phyloP scores from a whole-genome alignment of 2,888 invertebrate genomes.

The Apamea monoglypha region DNA sequence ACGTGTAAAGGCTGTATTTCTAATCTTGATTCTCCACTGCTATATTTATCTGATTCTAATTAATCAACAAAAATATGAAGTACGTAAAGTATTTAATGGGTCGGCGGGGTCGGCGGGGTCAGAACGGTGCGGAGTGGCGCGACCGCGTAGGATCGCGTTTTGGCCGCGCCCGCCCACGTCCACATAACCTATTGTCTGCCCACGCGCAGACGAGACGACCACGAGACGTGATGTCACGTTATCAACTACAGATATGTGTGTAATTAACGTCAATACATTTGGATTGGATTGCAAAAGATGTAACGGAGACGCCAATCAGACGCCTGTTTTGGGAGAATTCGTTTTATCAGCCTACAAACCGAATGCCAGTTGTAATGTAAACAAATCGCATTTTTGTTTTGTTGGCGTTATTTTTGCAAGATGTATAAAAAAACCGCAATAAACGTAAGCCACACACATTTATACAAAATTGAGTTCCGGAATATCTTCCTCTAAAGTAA shows the following conservation, averaged over 20 bases:
- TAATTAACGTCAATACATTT: conserved; percentile 75
- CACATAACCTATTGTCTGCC: conserved; percentile 83
- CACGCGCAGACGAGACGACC: conserved; percentile 73
- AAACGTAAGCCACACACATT: conserved; percentile 3
- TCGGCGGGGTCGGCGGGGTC: conserved; percentile 71
- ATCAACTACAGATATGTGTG: conserved; percentile 71
- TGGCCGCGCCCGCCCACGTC: conserved; percentile 82
- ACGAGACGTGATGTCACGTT: conserved; percentile 83
- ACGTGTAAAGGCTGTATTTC: conserved; percentile 28
- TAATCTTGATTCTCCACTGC: conserved; percentile 69
- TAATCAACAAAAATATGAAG: conserved; percentile 77
- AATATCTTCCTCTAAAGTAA: conserved; percentile 43
- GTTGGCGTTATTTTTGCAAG: not conserved
- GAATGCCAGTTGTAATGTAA: not conserved
- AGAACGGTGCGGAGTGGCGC: conserved; percentile 63
- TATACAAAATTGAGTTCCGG: conserved; percentile 24
- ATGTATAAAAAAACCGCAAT: conserved; percentile 5
- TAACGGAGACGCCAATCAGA: conserved; percentile 42
- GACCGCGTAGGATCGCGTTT: conserved; percentile 85
- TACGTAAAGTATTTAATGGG: conserved; percentile 66
- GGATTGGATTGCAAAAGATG: conserved; percentile 55
- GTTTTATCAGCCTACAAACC: not conserved
- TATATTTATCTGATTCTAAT: conserved; percentile 73
- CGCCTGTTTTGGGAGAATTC: not conserved
- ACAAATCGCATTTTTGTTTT: not conserved